Evolutionary conservation across 2,797 vertebrate genomes (phyloP).

Genomic region (Apogon talboti): DNA sequence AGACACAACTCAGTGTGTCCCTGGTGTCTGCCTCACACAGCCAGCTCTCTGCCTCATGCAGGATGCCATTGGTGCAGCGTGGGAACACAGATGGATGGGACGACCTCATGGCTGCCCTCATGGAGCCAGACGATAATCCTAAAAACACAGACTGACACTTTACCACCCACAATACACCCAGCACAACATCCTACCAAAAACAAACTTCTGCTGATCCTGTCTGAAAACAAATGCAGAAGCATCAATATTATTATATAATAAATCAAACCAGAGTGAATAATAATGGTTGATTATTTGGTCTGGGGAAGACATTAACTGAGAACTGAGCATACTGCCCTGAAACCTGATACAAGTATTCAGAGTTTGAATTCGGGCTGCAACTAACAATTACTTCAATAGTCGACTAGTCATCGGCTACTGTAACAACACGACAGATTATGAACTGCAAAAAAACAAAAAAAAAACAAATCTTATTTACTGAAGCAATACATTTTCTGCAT

Average conservation of each 20-base stretch:
- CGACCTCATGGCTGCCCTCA: slow-evolving; percentile 63
- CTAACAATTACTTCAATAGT: too few relatives aligned
- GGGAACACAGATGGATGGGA: slow-evolving; percentile 53
- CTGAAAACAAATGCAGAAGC: slow-evolving; percentile 17
- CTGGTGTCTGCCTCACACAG: neutral
- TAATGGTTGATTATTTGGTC: too few relatives aligned
- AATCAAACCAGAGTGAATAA: neutral
- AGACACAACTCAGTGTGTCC: neutral
- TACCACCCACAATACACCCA: slow-evolving; percentile 37
- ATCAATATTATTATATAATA: neutral
- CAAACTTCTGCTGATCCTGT: slow-evolving; percentile 46
- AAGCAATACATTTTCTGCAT: too few relatives aligned
- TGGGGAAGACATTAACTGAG: too few relatives aligned
- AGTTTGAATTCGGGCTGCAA: too few relatives aligned
- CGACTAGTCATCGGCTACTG: too few relatives aligned
- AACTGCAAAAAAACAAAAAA: too few relatives aligned
- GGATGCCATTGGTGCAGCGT: slow-evolving; percentile 30
- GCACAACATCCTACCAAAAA: slow-evolving; percentile 47
- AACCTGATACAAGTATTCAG: too few relatives aligned
- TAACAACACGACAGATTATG: too few relatives aligned
- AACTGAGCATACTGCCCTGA: too few relatives aligned
- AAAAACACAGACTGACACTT: slow-evolving; percentile 68
- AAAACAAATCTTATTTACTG: too few relatives aligned
- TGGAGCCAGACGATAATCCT: slow-evolving; percentile 79
- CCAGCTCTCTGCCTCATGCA: neutral